Percentiles rank a stretch among this genome's conserved stretches.
Conservation (phyloP, 1,140 invertebrate genomes). For the Drosophila ogumai region DNA sequence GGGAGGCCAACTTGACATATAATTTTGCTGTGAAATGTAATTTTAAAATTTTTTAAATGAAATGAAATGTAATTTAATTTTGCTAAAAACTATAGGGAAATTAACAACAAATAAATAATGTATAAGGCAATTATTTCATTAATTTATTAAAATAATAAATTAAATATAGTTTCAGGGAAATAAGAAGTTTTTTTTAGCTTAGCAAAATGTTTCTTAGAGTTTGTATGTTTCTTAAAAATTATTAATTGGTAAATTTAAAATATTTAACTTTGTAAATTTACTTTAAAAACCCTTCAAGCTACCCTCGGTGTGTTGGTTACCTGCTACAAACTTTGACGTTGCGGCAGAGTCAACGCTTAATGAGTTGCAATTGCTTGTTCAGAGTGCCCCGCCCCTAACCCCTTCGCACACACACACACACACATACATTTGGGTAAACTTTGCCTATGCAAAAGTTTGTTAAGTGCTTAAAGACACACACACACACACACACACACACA, state of each 20-base stretch:
- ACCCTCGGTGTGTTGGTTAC: constrained; percentile 41
- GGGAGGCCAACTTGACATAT: no score
- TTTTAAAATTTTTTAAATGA: no score
- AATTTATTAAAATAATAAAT: no score
- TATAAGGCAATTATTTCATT: no score
- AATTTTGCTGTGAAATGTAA: no score
- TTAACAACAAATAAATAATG: no score
- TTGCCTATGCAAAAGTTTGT: constrained; percentile 70
- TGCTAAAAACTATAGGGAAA: no score
- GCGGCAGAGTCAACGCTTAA: constrained; percentile 70
- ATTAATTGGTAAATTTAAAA: not conserved
- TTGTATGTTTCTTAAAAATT: no score
- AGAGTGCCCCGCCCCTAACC: constrained; percentile 37
- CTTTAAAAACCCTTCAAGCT: not conserved
- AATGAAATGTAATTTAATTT: no score
- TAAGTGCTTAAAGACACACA: constrained; percentile 72
- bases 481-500: constrained; percentile 12
- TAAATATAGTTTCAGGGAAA: no score
- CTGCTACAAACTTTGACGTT: constrained; percentile 67
- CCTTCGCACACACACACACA: not conserved
- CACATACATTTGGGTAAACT: constrained; percentile 42
- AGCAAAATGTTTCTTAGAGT: no score
- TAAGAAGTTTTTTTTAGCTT: no score
- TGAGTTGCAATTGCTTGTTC: constrained; percentile 80
- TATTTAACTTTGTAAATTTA: not conserved